Evolutionary conservation across 2,113 vertebrate species (phyloP).

Genomic region (Apodemus speciosus): DNA sequence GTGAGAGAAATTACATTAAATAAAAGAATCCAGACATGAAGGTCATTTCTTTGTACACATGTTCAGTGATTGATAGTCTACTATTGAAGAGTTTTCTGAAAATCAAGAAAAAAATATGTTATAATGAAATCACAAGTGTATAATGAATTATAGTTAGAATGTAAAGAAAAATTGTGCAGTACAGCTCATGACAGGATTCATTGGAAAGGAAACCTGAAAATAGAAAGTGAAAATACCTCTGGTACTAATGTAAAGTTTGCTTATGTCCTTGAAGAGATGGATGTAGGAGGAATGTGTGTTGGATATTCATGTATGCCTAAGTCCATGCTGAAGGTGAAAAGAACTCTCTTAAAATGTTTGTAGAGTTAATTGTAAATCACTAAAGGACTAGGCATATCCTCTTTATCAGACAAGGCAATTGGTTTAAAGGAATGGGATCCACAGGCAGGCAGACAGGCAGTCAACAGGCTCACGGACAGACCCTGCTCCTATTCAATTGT

Average conservation of each 20-base stretch:
- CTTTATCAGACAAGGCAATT: too few species aligned
- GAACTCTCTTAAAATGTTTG: not conserved
- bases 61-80: constrained; percentile 64
- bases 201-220: constrained; percentile 45
- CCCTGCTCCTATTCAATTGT: too few species aligned
- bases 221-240: constrained; percentile 32
- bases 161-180: constrained; percentile 5
- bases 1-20: constrained; percentile 65
- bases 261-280: constrained; percentile 11
- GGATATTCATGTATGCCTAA: not conserved
- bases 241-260: not conserved
- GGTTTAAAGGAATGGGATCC: too few species aligned
- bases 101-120: constrained; percentile 64
- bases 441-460: too few species aligned
- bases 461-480: too few species aligned
- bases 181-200: constrained; percentile 45
- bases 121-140: constrained; percentile 66
- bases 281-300: not conserved
- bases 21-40: constrained; percentile 44
- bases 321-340: not conserved
- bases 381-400: too few species aligned
- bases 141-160: constrained; percentile 68
- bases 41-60: constrained; percentile 54
- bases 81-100: constrained; percentile 64
- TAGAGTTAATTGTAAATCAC: not conserved